A percentile compares a stretch with the other conserved stretches of the same genome.
Conservation (phyloP, 2,797 vertebrate genomes). For the Vipera ursinii region DNA sequence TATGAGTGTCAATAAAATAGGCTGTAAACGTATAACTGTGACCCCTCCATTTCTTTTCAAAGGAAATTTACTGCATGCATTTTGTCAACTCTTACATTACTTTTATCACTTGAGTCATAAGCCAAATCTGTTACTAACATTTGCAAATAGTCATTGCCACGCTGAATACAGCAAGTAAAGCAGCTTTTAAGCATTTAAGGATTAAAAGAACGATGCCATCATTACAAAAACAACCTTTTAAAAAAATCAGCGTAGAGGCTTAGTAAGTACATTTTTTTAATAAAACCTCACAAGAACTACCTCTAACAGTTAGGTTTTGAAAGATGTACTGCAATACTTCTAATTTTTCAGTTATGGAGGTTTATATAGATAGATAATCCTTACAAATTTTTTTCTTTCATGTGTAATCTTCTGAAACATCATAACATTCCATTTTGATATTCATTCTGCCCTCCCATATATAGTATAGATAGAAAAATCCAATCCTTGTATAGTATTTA, state of each 20-base stretch:
- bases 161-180: neutral
- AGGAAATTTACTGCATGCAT: neutral
- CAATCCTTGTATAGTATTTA: neutral
- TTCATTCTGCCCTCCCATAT: neutral
- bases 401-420: conserved; percentile 47
- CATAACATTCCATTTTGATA: conserved; percentile 45
- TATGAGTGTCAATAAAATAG: neutral
- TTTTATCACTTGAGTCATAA: conserved; percentile 16
- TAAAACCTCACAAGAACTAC: neutral
- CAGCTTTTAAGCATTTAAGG: conserved; percentile 3
- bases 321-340: neutral
- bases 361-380: conserved; percentile 53
- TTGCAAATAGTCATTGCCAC: neutral
- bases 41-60: neutral
- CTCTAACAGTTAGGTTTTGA: neutral
- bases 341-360: conserved; percentile 39
- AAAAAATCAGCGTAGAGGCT: neutral
- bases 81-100: conserved; percentile 4
- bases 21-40: conserved; percentile 9
- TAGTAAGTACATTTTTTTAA: neutral
- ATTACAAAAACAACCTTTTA: neutral
- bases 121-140: conserved; percentile 17
- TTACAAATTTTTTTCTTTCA: conserved; percentile 19
- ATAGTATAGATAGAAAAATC: neutral
- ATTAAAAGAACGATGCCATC: neutral